These are phyloP conservation scores for Porites cylindrica DNA, from an alignment of 92 coral and sea anemone species.

Conservation along the genomic window DNA sequence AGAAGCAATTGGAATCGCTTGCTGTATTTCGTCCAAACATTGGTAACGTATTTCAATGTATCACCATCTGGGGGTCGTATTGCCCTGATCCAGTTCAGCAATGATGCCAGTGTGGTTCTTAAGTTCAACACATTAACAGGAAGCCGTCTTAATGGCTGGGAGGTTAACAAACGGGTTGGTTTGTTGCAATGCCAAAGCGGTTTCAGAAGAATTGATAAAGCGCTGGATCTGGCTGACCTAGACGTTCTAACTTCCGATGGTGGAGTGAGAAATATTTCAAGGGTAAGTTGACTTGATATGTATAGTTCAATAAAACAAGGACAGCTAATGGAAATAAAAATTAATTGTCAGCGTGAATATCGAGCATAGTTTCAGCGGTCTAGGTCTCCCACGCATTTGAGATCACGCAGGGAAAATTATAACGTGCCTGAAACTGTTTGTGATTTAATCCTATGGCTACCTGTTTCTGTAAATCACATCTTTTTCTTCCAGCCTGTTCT, in stretches of 20 bases:
- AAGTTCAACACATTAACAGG: constrained; percentile 53
- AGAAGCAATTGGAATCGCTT: constrained; percentile 73
- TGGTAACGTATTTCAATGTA: constrained; percentile 63
- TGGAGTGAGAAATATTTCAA: neutral
- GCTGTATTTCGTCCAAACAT: constrained; percentile 62
- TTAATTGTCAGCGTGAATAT: neutral
- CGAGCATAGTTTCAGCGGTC: neutral
- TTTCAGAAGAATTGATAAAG: constrained; percentile 73
- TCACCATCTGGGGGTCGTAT: constrained; percentile 66
- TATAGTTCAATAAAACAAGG: no score
- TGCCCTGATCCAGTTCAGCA: constrained; percentile 62
- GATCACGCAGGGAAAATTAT: neutral
- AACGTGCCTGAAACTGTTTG: neutral
- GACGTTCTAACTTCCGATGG: constrained; percentile 19
- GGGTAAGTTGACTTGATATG: neutral
- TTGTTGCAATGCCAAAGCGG: constrained; percentile 68
- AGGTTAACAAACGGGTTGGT: no score
- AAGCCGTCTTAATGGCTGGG: no score
- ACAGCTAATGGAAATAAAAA: neutral
- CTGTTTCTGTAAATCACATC: no score
- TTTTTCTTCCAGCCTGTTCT: neutral
- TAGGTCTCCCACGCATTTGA: no score
- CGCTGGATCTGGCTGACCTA: constrained; percentile 72
- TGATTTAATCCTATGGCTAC: no score
- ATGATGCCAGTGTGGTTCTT: neutral